These are phyloP conservation scores for Pristionchus japonicus DNA, from an alignment of 2,888 invertebrate species.

Conservation along the genomic window DNA sequence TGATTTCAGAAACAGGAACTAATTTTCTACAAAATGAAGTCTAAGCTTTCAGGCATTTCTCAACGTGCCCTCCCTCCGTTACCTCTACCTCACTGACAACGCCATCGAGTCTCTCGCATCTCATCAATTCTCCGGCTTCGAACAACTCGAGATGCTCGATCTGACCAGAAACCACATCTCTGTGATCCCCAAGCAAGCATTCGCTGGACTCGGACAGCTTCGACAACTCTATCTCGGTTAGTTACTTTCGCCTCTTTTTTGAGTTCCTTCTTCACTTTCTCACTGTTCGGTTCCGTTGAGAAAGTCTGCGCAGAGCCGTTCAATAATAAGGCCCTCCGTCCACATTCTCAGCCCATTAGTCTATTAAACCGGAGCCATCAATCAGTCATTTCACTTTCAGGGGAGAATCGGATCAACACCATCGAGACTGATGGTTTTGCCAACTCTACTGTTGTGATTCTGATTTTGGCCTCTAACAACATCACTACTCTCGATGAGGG, in stretches of 20 bases:
- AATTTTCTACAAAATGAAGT: background rate
- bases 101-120: slow-evolving; percentile 59
- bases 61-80: slow-evolving; percentile 74
- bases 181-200: slow-evolving; percentile 55
- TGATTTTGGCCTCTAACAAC: slow-evolving; percentile 69
- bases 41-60: slow-evolving; percentile 69
- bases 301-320: no score
- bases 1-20: no score
- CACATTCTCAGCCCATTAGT: slow-evolving; percentile 35
- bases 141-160: slow-evolving; percentile 71
- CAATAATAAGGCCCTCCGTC: background rate
- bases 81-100: slow-evolving; percentile 73
- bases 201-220: slow-evolving; percentile 66
- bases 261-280: background rate
- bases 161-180: slow-evolving; percentile 63
- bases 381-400: slow-evolving; percentile 27
- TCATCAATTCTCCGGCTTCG: slow-evolving; percentile 72
- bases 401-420: slow-evolving; percentile 59
- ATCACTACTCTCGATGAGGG: slow-evolving; percentile 61
- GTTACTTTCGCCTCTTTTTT: background rate
- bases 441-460: slow-evolving; percentile 69
- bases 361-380: background rate
- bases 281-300: no score
- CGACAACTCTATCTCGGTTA: slow-evolving; percentile 72
- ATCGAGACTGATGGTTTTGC: slow-evolving; percentile 70